Base-by-base conservation (phyloP, 2,113 vertebrate genomes). In the Tupaia tana region DNA sequence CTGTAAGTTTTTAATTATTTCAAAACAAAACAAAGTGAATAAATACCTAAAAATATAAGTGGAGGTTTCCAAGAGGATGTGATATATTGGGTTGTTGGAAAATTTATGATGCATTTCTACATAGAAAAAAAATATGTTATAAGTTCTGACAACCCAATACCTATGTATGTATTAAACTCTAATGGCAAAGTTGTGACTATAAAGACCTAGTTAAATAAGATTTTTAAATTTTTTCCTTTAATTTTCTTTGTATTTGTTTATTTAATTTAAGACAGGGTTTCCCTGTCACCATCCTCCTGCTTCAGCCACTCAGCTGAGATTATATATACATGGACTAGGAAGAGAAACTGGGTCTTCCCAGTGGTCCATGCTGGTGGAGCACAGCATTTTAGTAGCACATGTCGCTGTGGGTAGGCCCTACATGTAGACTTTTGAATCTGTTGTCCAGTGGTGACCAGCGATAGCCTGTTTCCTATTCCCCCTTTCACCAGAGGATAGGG, bases 381-480 rank as follows among this genome's bases (percentile, higher is more conserved):
- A 43, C 43, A 43, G 43, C 43, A 43, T 43, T 43, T 43, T 43
- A 43, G 43, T 43, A 43, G 43, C 43, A 43, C 43, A 43, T 43
- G 43, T 43, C 43, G 43, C 43, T 43, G 43, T 43, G 43, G 43
- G 43, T 43, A 43, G 43, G 43, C 43, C 43, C 43, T 43, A 43
- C 43, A 43, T 20, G 12, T 61, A 24, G 91, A 66, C 8, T 80
- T 87, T 69, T 91, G 31, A 63, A 25, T 87, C 6, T 43, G 6
- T 71, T 31, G 0, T 56, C 31, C n/a, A 31, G 0, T 86, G 56
- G 6, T 31, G 64, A 58, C 79, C 16, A 71, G 14, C 2, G 1
- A 20, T 0, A 29, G 0, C 5, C 20, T 25, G 2, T 20, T 66
- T 6, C 20, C 6, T 29, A 3, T 1, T 1, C 20, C 2, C 19